These are phyloP conservation scores for Forbesichthys papilliferus DNA, from an alignment of 2,113 vertebrate genomes.

Conservation along the genomic window DNA sequence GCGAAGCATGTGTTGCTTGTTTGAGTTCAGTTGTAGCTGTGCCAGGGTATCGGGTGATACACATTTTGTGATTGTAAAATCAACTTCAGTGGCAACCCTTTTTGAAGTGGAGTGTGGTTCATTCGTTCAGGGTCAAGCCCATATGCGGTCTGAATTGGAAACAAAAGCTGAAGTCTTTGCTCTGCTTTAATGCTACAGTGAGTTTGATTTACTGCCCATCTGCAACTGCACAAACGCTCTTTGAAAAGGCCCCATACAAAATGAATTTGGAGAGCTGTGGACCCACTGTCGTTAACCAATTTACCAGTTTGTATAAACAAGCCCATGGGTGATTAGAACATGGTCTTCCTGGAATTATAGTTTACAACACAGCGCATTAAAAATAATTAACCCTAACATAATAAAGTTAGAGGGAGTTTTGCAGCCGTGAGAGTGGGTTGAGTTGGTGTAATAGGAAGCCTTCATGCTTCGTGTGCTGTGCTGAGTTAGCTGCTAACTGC, in stretches of 20 bases:
- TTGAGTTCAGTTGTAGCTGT: constrained; percentile 44
- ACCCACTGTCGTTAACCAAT: constrained; percentile 69
- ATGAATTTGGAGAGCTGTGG: constrained; percentile 58
- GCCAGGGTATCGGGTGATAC: constrained; percentile 45
- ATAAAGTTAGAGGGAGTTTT: constrained; percentile 61
- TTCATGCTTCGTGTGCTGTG: constrained; percentile 34
- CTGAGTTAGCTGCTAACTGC: constrained; percentile 26
- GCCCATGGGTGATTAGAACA: constrained; percentile 61
- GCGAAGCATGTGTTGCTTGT: constrained; percentile 53
- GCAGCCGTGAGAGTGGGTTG: constrained; percentile 47
- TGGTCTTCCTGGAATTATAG: constrained; percentile 68
- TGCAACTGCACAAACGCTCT: constrained; percentile 61
- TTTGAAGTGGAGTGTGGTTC: constrained; percentile 66
- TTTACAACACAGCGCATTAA: constrained; percentile 69
- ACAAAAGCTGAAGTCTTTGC: constrained; percentile 59
- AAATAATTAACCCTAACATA: constrained; percentile 72
- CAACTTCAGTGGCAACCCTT: constrained; percentile 55
- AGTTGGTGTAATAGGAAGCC: constrained; percentile 33
- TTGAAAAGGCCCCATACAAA: constrained; percentile 48
- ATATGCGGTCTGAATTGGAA: constrained; percentile 56
- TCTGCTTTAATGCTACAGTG: constrained; percentile 64
- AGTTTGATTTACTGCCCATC: constrained; percentile 71
- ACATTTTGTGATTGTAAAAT: constrained; percentile 62
- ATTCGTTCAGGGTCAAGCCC: constrained; percentile 63
- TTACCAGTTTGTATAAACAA: constrained; percentile 72